Evolutionary conservation across 92 coral and sea anemone genomes (phyloP).

Genomic region (Parazoanthus swiftii): DNA sequence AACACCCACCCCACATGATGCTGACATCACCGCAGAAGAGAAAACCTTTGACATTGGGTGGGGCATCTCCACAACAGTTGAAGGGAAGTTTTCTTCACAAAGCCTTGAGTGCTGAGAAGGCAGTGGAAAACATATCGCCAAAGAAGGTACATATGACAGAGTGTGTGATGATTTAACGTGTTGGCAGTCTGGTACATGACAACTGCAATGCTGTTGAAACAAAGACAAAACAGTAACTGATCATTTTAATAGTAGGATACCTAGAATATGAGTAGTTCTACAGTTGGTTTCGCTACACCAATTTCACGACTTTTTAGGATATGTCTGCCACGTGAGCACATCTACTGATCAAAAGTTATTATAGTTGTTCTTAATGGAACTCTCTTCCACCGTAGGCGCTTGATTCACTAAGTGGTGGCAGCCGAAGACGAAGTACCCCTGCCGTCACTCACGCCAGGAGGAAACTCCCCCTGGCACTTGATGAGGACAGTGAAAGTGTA

Average conservation of each 20-base stretch:
- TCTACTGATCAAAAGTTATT: no score
- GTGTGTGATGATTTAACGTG: background rate
- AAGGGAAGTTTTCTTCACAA: constrained; percentile 96
- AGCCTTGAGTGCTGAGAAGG: constrained; percentile 77
- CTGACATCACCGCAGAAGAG: constrained; percentile 84
- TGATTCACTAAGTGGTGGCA: constrained; percentile 18
- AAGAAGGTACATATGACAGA: constrained; percentile 58
- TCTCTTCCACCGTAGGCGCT: background rate
- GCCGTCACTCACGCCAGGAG: constrained; percentile 86
- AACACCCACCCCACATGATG: constrained; percentile 66
- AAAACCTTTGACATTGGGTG: constrained; percentile 60
- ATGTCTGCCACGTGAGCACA: no score
- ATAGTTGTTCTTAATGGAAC: background rate
- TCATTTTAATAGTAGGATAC: no score
- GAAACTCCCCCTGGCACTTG: constrained; percentile 89
- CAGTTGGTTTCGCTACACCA: no score
- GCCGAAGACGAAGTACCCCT: constrained; percentile 52
- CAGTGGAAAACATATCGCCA: constrained; percentile 76
- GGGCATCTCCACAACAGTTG: constrained; percentile 80
- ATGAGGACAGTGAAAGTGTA: constrained; percentile 84
- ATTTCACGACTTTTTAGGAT: no score
- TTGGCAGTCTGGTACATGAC: background rate
- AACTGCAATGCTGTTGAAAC: no score
- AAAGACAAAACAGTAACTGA: no score
- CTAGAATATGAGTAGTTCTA: no score